phyloP scores from a whole-genome alignment of 1,140 invertebrate genomes.

The Bombus superbus region DNA sequence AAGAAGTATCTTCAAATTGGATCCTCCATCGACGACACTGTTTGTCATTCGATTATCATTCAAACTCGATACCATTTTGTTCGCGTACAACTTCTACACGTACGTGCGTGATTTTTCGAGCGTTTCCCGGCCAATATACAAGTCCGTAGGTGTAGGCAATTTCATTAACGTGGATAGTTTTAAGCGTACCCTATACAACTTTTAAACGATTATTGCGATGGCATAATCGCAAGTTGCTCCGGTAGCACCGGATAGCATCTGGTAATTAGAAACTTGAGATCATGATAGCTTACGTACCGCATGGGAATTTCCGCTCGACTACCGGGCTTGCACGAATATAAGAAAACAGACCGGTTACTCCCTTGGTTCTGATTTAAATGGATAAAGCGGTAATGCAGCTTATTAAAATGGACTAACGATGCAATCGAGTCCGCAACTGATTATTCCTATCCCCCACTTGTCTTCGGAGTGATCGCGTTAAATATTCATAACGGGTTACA shows the following conservation, averaged over 20 bases:
- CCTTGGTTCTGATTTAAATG: neutral
- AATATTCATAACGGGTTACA: constrained; percentile 58
- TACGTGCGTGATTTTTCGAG: neutral
- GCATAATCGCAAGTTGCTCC: constrained; percentile 23
- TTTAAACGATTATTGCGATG: constrained; percentile 40
- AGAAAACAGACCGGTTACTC: constrained; percentile 9
- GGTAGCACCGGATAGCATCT: neutral
- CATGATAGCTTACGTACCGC: constrained; percentile 38
- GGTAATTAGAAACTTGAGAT: constrained; percentile 51
- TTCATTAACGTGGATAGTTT: constrained; percentile 25
- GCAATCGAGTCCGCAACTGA: neutral
- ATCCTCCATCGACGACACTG: neutral
- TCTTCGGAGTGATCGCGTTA: constrained; percentile 1
- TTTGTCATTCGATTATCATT: neutral
- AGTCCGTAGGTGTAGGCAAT: neutral
- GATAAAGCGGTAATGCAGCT: neutral
- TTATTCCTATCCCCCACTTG: neutral
- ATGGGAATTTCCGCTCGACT: constrained; percentile 4
- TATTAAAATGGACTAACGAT: constrained; percentile 45
- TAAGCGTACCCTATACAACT: neutral
- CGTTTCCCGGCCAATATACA: neutral
- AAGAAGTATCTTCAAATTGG: neutral
- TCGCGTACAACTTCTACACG: no score
- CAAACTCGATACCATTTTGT: neutral
- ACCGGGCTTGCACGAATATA: constrained; percentile 17